Evolutionary conservation across 1,140 invertebrate species (phyloP).

Genomic region (Drosophila lini): DNA sequence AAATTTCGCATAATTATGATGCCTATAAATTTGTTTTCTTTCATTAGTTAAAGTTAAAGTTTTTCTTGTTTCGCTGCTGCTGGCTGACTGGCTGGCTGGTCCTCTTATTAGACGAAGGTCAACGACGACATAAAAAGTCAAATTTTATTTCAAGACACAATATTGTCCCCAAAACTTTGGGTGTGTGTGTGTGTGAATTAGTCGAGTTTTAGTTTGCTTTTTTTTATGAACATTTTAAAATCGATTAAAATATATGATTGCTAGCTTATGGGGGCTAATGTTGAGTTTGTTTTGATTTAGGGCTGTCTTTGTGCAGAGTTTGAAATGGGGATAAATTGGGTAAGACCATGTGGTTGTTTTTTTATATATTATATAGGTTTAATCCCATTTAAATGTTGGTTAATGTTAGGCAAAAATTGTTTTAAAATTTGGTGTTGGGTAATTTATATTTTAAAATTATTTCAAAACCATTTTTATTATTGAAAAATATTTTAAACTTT

Average conservation of each 20-base stretch:
- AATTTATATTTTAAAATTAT: too few species aligned
- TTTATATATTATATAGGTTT: neutral
- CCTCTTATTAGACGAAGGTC: conserved; percentile 78
- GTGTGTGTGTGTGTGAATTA: conserved; percentile 9
- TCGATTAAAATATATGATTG: conserved; percentile 78
- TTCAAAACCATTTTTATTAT: too few species aligned
- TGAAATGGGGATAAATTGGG: conserved; percentile 15
- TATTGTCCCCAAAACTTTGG: conserved; percentile 13
- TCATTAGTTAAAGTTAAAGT: conserved; percentile 75
- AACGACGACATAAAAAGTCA: conserved; percentile 78
- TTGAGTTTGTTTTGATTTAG: conserved; percentile 34
- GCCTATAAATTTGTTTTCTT: conserved; percentile 83
- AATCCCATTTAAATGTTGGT: neutral
- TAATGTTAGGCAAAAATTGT: neutral
- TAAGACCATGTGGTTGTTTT: conserved; percentile 16
- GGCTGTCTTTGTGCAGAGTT: conserved; percentile 1
- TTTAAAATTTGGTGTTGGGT: neutral
- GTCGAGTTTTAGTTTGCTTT: conserved; percentile 16
- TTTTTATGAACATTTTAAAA: conserved; percentile 76
- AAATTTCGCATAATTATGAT: conserved; percentile 83
- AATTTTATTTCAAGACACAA: conserved; percentile 64
- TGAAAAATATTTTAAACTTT: neutral
- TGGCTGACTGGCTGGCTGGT: conserved; percentile 47
- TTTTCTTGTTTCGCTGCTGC: conserved; percentile 49
- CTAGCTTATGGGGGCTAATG: conserved; percentile 58